These are phyloP conservation scores for Martes flavigula DNA, from an alignment of 2,797 vertebrate genomes.

Conservation along the genomic window DNA sequence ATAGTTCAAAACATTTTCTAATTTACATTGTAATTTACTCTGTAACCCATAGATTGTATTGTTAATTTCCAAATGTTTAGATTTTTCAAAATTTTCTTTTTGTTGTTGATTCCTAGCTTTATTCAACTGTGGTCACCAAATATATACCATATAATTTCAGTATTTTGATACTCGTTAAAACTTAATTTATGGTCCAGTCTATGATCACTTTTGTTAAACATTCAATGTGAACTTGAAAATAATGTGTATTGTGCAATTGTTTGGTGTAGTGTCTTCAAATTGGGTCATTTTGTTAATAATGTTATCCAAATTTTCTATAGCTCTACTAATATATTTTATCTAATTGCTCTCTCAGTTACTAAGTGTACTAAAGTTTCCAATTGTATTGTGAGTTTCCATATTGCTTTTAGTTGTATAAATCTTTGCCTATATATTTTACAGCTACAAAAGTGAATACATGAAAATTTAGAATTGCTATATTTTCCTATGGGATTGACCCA, in stretches of 20 bases:
- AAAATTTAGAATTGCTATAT: neutral
- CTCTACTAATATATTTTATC: neutral
- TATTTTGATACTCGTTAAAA: neutral
- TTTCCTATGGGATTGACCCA: neutral
- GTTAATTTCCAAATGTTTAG: neutral
- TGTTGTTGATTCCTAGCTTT: neutral
- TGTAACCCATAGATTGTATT: neutral
- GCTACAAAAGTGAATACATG: neutral
- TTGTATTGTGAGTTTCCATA: neutral
- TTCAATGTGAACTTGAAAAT: neutral
- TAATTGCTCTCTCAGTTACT: neutral
- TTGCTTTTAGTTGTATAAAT: neutral
- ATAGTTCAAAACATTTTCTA: neutral
- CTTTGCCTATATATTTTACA: neutral
- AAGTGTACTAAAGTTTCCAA: neutral
- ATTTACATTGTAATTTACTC: neutral
- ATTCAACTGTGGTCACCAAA: neutral
- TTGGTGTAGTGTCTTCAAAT: neutral
- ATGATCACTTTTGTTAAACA: neutral
- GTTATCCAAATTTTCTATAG: neutral
- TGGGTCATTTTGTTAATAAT: neutral
- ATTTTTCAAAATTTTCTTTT: neutral
- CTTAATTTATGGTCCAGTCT: neutral
- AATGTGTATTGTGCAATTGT: neutral
- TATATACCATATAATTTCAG: neutral